These are phyloP conservation scores for Loxodonta africana DNA, from an alignment of 2,113 vertebrate species.

Conservation along the genomic window DNA sequence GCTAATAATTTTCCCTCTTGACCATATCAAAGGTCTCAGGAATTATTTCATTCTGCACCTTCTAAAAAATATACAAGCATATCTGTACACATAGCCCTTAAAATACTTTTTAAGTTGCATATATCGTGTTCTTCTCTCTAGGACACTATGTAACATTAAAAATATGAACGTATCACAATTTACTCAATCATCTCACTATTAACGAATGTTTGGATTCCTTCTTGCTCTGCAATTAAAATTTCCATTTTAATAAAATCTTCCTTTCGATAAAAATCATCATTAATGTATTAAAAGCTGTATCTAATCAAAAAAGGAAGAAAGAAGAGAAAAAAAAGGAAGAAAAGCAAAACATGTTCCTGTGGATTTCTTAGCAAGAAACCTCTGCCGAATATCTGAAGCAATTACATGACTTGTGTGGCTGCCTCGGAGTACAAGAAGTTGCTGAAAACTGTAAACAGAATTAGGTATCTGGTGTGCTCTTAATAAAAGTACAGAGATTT, in stretches of 20 bases:
- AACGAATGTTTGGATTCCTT: neutral
- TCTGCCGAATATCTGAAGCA: constrained; percentile 63
- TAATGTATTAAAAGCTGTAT: constrained; percentile 21
- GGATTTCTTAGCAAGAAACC: constrained; percentile 39
- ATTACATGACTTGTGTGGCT: constrained; percentile 41
- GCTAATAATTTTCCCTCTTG: neutral
- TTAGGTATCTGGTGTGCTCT: constrained; percentile 56
- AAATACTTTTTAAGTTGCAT: neutral
- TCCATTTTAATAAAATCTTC: constrained; percentile 20
- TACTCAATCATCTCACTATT: neutral
- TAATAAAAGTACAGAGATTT: constrained; percentile 74
- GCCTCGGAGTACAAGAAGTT: constrained; percentile 56
- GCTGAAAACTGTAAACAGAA: constrained; percentile 73
- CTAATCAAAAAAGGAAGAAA: neutral
- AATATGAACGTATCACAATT: constrained; percentile 2
- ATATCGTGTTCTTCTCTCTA: neutral
- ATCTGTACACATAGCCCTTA: constrained; percentile 3
- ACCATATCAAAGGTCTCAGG: neutral
- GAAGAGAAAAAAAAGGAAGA: neutral
- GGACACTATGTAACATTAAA: neutral
- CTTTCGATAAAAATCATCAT: constrained; percentile 53
- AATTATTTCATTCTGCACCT: neutral
- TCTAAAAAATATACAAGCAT: neutral
- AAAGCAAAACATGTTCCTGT: constrained; percentile 12
- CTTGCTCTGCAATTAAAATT: neutral